Conservation (phyloP, 2,888 invertebrate species). For the Acleris holmiana region DNA sequence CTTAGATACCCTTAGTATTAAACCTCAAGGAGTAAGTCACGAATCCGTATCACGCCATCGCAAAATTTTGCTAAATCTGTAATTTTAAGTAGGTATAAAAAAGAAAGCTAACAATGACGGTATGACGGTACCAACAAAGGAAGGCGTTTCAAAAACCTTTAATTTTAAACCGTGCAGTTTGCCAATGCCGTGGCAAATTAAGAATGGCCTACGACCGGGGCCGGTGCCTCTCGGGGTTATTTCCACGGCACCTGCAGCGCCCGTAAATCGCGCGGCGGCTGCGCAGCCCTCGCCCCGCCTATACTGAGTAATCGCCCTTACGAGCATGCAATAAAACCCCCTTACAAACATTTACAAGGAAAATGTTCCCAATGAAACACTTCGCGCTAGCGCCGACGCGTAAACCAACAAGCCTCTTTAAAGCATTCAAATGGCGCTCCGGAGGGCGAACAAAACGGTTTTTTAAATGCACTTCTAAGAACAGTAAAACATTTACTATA, state of each 20-base stretch:
- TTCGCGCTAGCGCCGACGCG: constrained; percentile 17
- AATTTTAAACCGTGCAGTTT: background rate
- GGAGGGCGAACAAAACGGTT: background rate
- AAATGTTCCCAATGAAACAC: constrained; percentile 46
- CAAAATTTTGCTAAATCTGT: too few relatives aligned
- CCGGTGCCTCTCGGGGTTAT: constrained; percentile 8
- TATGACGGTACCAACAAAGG: too few relatives aligned
- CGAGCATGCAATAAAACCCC: constrained; percentile 49
- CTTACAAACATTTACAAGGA: constrained; percentile 51
- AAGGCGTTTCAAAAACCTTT: too few relatives aligned
- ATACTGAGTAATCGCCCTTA: constrained; percentile 49
- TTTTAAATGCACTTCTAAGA: constrained; percentile 1
- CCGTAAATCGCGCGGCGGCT: constrained; percentile 53
- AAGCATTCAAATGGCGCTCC: constrained; percentile 11
- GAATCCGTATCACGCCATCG: too few relatives aligned
- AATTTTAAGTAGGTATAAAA: too few relatives aligned
- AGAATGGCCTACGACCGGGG: constrained; percentile 7
- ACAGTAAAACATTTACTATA: background rate
- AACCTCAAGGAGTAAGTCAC: too few relatives aligned
- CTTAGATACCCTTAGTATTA: too few relatives aligned
- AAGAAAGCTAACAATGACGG: too few relatives aligned
- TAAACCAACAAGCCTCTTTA: constrained; percentile 7
- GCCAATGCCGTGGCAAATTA: constrained; percentile 11
- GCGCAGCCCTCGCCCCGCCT: constrained; percentile 29
- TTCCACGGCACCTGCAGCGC: constrained; percentile 57